These are phyloP conservation scores for Caenorhabditis afra DNA, from an alignment of 2,888 invertebrate genomes.

Conservation along the genomic window DNA sequence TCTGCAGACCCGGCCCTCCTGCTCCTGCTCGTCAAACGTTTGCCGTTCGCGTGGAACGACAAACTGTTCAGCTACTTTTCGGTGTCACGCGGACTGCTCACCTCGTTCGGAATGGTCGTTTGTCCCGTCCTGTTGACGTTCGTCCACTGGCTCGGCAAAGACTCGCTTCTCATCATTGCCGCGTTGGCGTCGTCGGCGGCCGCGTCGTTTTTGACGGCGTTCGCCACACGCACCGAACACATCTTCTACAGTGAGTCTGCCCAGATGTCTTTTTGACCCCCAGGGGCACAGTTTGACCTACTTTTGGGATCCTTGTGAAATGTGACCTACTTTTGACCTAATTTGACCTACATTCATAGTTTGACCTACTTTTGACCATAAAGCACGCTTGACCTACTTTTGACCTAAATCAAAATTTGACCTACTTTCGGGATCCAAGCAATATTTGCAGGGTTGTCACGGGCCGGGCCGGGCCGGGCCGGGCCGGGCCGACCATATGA, in stretches of 20 bases:
- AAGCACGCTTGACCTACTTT: too few relatives aligned
- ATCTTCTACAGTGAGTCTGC: conserved; percentile 72
- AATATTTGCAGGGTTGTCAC: too few relatives aligned
- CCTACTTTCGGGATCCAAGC: too few relatives aligned
- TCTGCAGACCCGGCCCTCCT: conserved; percentile 70
- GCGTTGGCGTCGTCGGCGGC: conserved; percentile 62
- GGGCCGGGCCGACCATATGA: too few relatives aligned
- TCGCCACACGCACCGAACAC: conserved; percentile 68
- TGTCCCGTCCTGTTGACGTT: conserved; percentile 69
- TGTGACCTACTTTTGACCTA: too few relatives aligned
- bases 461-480: too few relatives aligned
- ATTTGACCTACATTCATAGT: too few relatives aligned
- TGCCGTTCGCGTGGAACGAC: conserved; percentile 76
- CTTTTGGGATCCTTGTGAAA: too few relatives aligned
- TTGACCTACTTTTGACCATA: too few relatives aligned
- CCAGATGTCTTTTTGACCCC: conserved; percentile 1
- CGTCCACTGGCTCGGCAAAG: conserved; percentile 71
- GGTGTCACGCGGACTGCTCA: conserved; percentile 53
- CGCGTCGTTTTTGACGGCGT: conserved; percentile 65
- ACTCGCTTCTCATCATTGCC: conserved; percentile 72
- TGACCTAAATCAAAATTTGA: too few relatives aligned
- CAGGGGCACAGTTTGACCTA: not conserved
- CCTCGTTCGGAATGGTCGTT: conserved; percentile 64
- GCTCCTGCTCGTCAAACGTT: conserved; percentile 72
- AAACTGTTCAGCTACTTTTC: conserved; percentile 69